Conservation (phyloP, 2,797 vertebrate species). For the Darevskia mixta region DNA sequence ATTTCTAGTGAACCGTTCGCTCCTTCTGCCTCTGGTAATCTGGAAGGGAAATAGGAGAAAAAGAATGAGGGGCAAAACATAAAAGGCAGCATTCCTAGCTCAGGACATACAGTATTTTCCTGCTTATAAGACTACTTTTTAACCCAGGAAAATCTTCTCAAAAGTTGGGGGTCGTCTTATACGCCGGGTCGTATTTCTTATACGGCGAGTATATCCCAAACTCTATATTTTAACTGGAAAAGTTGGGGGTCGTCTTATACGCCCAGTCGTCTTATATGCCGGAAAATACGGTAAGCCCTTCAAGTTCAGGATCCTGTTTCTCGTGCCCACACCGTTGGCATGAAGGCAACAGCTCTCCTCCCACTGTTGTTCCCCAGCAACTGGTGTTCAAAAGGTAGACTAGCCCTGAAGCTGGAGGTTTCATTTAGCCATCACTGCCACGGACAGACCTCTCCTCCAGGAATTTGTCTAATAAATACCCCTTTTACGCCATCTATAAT, state of each 20-base stretch:
- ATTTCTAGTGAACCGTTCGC: slow-evolving; percentile 92
- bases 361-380: neutral
- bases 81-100: no score
- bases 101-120: no score
- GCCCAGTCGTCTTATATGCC: no score
- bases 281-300: no score
- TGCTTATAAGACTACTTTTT: no score
- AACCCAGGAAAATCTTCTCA: no score
- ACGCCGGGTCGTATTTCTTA: no score
- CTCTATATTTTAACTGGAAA: no score
- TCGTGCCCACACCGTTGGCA: neutral
- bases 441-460: neutral
- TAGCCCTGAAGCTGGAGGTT: neutral
- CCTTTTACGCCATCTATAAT: fast-evolving
- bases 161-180: no score
- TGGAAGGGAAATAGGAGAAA: slow-evolving; percentile 56
- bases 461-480: neutral
- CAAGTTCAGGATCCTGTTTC: neutral
- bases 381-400: no score
- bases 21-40: slow-evolving; percentile 98
- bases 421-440: neutral
- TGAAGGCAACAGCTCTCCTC: neutral
- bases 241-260: no score
- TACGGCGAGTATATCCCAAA: no score
- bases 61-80: neutral